A percentile compares a stretch with the other conserved stretches of the same genome.
Conservation (phyloP, 1,140 invertebrate species). For the Megalopta genalis region DNA sequence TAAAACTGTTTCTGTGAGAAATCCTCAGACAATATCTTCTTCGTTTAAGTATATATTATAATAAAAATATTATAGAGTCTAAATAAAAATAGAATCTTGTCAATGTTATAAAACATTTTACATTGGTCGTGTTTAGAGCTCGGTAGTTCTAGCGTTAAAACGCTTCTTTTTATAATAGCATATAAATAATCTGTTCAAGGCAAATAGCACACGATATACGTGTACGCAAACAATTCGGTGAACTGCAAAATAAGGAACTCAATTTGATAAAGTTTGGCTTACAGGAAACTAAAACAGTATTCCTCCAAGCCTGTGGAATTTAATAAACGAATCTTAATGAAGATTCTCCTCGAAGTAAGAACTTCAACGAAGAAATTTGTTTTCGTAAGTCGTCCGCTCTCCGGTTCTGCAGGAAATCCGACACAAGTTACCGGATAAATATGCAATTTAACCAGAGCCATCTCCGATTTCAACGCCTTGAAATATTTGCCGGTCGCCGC, state of each 20-base stretch:
- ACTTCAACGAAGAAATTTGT: conserved; percentile 38
- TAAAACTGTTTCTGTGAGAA: too few species aligned
- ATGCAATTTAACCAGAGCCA: too few species aligned
- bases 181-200: too few species aligned
- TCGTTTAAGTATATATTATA: too few species aligned
- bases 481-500: conserved; percentile 11
- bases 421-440: conserved; percentile 47
- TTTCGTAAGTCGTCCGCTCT: conserved; percentile 57
- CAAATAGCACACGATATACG: not conserved
- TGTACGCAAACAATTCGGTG: not conserved
- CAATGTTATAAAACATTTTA: too few species aligned
- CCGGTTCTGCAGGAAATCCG: conserved; percentile 52
- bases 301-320: conserved; percentile 3
- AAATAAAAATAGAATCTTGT: too few species aligned
- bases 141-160: too few species aligned
- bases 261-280: not conserved
- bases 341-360: conserved; percentile 22
- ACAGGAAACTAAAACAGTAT: conserved; percentile 3
- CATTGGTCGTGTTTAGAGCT: too few species aligned
- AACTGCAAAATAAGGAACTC: not conserved
- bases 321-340: conserved; percentile 47
- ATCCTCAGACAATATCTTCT: too few species aligned
- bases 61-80: too few species aligned
- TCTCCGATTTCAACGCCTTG: too few species aligned
- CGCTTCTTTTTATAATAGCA: too few species aligned